A percentile compares a stretch with the other conserved stretches of the same genome.
phyloP scores from a whole-genome alignment of 2,888 invertebrate genomes.

The Sphinx pinastri region DNA sequence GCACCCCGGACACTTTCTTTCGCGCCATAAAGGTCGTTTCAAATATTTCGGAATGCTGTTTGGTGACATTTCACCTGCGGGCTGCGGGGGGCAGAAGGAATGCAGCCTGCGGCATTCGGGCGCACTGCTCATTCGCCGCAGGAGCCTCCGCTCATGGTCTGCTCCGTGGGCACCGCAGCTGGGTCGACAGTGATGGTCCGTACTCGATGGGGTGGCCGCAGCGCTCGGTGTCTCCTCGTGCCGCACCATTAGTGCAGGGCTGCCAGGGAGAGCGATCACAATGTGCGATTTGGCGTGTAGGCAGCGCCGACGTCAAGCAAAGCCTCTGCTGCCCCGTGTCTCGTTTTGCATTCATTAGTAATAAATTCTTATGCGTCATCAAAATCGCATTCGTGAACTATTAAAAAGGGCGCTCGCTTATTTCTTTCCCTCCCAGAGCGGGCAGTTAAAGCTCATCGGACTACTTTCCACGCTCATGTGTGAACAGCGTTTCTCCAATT shows the following conservation, averaged over 20 bases:
- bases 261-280: neutral
- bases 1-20: conserved; percentile 78
- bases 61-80: conserved; percentile 82
- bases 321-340: neutral
- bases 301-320: neutral
- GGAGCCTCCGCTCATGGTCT: conserved; percentile 37
- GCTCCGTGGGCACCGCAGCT: neutral
- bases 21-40: conserved; percentile 84
- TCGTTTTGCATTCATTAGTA: neutral
- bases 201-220: neutral
- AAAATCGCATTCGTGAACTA: conserved; percentile 19
- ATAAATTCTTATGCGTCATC: neutral
- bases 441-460: conserved; percentile 65
- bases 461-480: conserved; percentile 82
- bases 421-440: conserved; percentile 42
- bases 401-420: conserved; percentile 32
- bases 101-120: conserved; percentile 69
- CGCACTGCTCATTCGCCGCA: conserved; percentile 52
- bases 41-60: conserved; percentile 84
- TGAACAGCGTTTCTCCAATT: conserved; percentile 84
- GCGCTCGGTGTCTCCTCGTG: neutral
- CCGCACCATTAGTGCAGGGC: neutral
- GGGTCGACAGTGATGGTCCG: neutral
- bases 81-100: conserved; percentile 63
- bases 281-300: neutral